Evolutionary conservation across 2,888 invertebrate species (phyloP).

Genomic region (Oscheius sp.): DNA sequence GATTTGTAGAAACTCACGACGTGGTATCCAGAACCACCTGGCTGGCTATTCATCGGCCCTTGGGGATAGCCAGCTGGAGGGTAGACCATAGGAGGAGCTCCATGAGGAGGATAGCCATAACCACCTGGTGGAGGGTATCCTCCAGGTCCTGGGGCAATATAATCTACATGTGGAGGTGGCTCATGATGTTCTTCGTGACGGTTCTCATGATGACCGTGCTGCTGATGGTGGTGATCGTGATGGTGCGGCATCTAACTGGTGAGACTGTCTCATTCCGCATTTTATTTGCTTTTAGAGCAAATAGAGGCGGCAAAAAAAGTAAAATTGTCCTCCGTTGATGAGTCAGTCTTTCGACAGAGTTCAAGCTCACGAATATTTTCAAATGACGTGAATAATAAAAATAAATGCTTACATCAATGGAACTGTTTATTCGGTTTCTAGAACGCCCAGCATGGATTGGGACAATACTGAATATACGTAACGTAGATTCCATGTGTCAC

Average conservation of each 20-base stretch:
- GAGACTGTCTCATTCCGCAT: constrained; percentile 23
- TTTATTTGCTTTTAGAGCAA: constrained; percentile 31
- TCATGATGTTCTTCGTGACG: constrained; percentile 8
- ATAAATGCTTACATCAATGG: neutral
- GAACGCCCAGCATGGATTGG: constrained; percentile 62
- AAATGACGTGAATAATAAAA: constrained; percentile 5
- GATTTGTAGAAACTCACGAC: neutral
- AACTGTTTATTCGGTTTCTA: constrained; percentile 55
- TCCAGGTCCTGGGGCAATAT: neutral
- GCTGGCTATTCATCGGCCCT: neutral
- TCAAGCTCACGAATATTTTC: constrained; percentile 6
- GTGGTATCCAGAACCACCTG: neutral
- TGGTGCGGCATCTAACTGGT: constrained; percentile 23
- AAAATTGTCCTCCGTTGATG: constrained; percentile 20
- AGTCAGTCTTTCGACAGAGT: constrained; percentile 26
- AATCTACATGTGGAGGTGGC: constrained; percentile 18
- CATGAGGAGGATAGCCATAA: neutral
- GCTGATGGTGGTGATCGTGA: constrained; percentile 25
- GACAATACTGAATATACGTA: constrained; percentile 57
- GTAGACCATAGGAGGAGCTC: neutral
- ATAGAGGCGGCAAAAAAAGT: constrained; percentile 17
- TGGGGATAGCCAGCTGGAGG: constrained; percentile 10
- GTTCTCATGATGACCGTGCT: neutral
- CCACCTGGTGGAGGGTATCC: neutral
- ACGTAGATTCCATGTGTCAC: constrained; percentile 54